A percentile compares a stretch with the other conserved stretches of the same genome.
These are phyloP conservation scores for Protonemura montana DNA, from an alignment of 2,888 invertebrate genomes.

Conservation along the genomic window DNA sequence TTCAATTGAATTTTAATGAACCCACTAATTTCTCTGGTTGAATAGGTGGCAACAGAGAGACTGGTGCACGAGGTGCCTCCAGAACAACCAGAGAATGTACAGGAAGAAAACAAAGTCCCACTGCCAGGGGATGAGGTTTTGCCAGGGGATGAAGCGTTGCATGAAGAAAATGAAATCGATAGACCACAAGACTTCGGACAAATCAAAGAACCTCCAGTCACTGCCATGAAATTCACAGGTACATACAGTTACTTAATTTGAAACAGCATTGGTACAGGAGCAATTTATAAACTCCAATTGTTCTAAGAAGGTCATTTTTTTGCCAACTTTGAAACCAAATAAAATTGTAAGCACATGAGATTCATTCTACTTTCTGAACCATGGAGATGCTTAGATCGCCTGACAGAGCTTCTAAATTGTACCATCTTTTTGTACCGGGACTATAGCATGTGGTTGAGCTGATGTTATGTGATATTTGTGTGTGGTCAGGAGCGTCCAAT, in stretches of 20 bases:
- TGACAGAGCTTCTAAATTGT: neutral
- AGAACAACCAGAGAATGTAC: constrained; percentile 2
- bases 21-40: neutral
- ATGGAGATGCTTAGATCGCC: no score
- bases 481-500: constrained; percentile 60
- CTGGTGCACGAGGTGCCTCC: neutral
- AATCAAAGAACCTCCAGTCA: constrained; percentile 55
- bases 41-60: neutral
- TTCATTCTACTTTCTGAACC: no score
- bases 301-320: no score
- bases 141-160: neutral
- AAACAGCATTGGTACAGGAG: no score
- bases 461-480: neutral
- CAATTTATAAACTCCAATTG: no score
- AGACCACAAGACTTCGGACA: constrained; percentile 52
- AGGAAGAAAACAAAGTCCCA: neutral
- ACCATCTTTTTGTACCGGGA: neutral
- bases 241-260: constrained; percentile 23
- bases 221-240: constrained; percentile 54
- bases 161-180: neutral
- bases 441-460: neutral
- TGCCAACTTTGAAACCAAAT: no score
- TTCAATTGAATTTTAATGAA: no score
- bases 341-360: no score
- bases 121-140: neutral